A percentile compares a stretch with the other conserved stretches of the same genome.
Evolutionary conservation across 2,797 vertebrate genomes (phyloP).

Genomic region (Borostomias antarcticus): DNA sequence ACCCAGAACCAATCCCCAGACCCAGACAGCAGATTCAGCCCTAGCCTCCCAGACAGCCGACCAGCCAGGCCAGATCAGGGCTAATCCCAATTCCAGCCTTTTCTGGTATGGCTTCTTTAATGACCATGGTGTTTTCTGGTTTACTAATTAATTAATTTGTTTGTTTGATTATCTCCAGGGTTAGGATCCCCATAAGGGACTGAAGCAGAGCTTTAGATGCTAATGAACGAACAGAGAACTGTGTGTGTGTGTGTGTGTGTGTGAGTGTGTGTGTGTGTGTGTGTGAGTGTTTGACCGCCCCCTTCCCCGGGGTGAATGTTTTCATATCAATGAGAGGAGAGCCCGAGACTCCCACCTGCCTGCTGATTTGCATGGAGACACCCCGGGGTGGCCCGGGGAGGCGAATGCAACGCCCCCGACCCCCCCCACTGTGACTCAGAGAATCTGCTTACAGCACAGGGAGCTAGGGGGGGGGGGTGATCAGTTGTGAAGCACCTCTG

Average conservation of each 20-base stretch:
- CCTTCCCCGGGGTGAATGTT: slow-evolving; percentile 52
- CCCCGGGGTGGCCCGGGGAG: slow-evolving; percentile 26
- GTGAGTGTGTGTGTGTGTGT: slow-evolving; percentile 23
- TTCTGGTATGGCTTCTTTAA: slow-evolving; percentile 24
- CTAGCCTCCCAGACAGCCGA: no score
- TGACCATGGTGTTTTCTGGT: no score
- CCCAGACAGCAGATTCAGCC: no score
- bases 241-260: slow-evolving; percentile 24
- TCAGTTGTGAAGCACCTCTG: not conserved
- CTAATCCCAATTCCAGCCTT: slow-evolving; percentile 29
- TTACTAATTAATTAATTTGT: slow-evolving; percentile 43
- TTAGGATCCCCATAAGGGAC: slow-evolving; percentile 11
- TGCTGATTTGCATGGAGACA: slow-evolving; percentile 61
- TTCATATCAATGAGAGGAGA: slow-evolving; percentile 47
- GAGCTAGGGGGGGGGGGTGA: not conserved
- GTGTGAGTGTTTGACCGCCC: slow-evolving; percentile 19
- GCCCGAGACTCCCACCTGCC: slow-evolving; percentile 57
- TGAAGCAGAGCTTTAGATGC: slow-evolving; percentile 26
- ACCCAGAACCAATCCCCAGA: no score
- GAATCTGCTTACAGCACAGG: no score
- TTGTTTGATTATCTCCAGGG: slow-evolving; percentile 36
- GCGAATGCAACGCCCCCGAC: slow-evolving; percentile 14
- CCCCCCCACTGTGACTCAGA: slow-evolving; percentile 17
- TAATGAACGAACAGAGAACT: slow-evolving; percentile 15
- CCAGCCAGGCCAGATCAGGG: not conserved